Base-by-base conservation (phyloP, 2,888 invertebrate genomes). In the Lepas anatifera region DNA sequence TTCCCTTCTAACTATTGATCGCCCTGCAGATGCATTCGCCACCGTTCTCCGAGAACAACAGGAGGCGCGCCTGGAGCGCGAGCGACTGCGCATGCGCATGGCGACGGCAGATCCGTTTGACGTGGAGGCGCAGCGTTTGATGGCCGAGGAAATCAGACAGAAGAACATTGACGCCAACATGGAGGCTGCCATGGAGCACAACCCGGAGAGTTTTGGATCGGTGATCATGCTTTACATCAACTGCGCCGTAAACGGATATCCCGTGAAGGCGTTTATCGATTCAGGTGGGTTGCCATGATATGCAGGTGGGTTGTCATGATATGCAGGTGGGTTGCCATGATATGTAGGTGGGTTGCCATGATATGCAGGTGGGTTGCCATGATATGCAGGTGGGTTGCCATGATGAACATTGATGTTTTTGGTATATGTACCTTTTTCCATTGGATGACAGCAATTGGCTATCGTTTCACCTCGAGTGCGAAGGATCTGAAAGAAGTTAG, bases 171-270 rank as follows among this genome's bases (percentile, higher is more conserved):
- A 97, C 80, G 92, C 94, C 0, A 97, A 97, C 78, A 97, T 98
- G 96, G 95, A 97, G 79, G 94, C 95, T 1, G 98, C 98, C 0
- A 95, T 98, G 87, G 98, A 99, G 79, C 94, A 94, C 79, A 94
- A 96, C 81, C 99, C 99, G 0, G 99, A 99, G 82, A 95, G 92
- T 64, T 98, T 98, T 81, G 98, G 96, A 71, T 93, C 94, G 43
- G 97, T 99, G 64, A 90, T 92, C 67, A 98, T 99, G 99, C 85
- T 99, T 76, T 89, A 99, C 80, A 95, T 99, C 72, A 92, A 97
- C 80, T 96, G 98, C 80, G 89, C 88, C 80, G 97, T 99, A 1
- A 99, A 99, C 81, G 96, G 96, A 50, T 88, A 90, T 78, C 92
- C 92, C 0, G 95, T 99, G 0, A 97, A 97, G 81, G 98, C 98